phyloP scores from a whole-genome alignment of 2,113 vertebrate genomes.

The Albula glossodonta region DNA sequence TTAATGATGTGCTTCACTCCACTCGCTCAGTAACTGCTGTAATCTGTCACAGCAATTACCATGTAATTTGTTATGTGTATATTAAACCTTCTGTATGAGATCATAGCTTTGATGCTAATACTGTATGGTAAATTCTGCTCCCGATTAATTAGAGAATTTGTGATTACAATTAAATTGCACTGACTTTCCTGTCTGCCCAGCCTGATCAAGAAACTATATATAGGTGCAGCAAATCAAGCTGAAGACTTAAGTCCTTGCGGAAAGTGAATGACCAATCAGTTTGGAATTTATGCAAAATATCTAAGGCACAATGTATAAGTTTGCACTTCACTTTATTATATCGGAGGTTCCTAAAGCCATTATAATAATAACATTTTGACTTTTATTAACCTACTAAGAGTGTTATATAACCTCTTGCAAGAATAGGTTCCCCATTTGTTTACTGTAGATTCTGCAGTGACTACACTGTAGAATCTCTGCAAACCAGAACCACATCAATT shows the following conservation, averaged over 20 bases:
- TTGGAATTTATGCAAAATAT: not conserved
- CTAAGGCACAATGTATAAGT: not conserved
- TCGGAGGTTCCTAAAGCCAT: not conserved
- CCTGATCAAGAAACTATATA: slow-evolving; percentile 2
- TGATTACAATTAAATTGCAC: slow-evolving; percentile 3
- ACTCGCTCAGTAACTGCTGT: not conserved
- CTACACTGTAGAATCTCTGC: not conserved
- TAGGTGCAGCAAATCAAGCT: not conserved
- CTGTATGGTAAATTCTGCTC: not conserved
- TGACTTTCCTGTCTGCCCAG: not conserved
- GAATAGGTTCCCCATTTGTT: not conserved
- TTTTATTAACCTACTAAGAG: not conserved
- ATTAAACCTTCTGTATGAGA: not conserved
- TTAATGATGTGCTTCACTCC: not conserved
- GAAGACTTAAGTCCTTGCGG: not conserved
- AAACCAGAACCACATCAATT: not conserved
- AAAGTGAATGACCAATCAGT: not conserved
- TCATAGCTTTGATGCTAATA: not conserved
- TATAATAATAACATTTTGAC: not conserved
- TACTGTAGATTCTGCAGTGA: not conserved
- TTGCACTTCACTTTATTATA: not conserved
- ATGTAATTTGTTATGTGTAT: not conserved
- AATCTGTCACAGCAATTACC: not conserved
- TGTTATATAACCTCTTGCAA: not conserved
- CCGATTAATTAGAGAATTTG: not conserved